phyloP scores from a whole-genome alignment of 2,888 invertebrate species.

The Caenorhabditis wallacei region DNA sequence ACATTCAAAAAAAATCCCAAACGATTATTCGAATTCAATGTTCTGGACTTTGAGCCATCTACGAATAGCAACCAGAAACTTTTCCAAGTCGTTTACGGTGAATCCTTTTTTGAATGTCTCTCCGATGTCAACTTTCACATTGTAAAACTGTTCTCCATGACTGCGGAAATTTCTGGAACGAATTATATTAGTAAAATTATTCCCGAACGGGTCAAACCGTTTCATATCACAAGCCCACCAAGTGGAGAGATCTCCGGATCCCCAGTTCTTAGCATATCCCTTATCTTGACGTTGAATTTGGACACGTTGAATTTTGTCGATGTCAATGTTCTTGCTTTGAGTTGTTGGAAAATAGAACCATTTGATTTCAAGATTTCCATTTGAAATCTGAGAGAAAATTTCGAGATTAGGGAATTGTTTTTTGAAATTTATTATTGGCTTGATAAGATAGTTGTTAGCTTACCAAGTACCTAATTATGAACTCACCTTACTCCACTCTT shows the following conservation, averaged over 20 bases:
- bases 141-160: slow-evolving; percentile 53
- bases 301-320: slow-evolving; percentile 43
- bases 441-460: no score
- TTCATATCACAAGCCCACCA: slow-evolving; percentile 69
- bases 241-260: slow-evolving; percentile 41
- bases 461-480: no score
- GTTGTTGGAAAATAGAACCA: slow-evolving; percentile 64
- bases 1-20: slow-evolving; percentile 4
- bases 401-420: not conserved
- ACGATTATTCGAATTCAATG: slow-evolving; percentile 40
- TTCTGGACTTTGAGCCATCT: slow-evolving; percentile 41
- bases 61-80: slow-evolving; percentile 46
- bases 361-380: slow-evolving; percentile 52
- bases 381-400: slow-evolving; percentile 36
- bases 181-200: not conserved
- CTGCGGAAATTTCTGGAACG: slow-evolving; percentile 59
- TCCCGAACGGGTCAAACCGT: slow-evolving; percentile 3
- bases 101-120: slow-evolving; percentile 63
- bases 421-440: not conserved
- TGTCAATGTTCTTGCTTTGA: slow-evolving; percentile 41
- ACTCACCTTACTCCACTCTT: slow-evolving; percentile 62
- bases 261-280: slow-evolving; percentile 61
- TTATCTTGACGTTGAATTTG: slow-evolving; percentile 41
- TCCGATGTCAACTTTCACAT: slow-evolving; percentile 61
- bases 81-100: slow-evolving; percentile 52